Conservation (phyloP, 1,140 invertebrate species). For the Drosophila oshimai region DNA sequence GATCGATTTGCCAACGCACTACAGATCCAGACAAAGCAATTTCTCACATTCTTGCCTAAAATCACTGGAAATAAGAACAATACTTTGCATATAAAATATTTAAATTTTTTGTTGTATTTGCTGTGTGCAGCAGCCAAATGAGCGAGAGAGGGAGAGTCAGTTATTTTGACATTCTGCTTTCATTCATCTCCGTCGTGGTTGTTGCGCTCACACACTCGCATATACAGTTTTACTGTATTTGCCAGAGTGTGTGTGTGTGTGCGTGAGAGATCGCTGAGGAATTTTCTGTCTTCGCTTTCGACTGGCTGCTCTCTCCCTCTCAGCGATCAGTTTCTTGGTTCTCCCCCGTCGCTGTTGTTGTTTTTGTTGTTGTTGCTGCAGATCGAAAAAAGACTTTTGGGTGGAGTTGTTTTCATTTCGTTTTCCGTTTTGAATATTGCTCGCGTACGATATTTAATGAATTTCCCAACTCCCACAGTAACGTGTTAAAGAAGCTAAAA, state of each 20-base stretch:
- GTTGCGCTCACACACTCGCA: slow-evolving; percentile 46
- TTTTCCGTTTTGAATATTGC: slow-evolving; percentile 46
- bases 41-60: slow-evolving; percentile 19
- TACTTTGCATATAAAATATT: slow-evolving; percentile 72
- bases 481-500: slow-evolving; percentile 42
- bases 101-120: slow-evolving; percentile 60
- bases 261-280: slow-evolving; percentile 53
- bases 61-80: slow-evolving; percentile 34
- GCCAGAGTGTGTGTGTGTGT: slow-evolving; percentile 28
- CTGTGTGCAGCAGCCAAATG: slow-evolving; percentile 60
- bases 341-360: slow-evolving; percentile 14
- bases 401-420: slow-evolving; percentile 78
- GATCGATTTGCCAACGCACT: background rate
- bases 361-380: slow-evolving; percentile 41
- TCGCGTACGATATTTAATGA: slow-evolving; percentile 33
- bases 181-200: slow-evolving; percentile 74
- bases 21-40: slow-evolving; percentile 10
- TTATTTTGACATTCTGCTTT: slow-evolving; percentile 78
- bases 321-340: slow-evolving; percentile 8
- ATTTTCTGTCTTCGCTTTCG: slow-evolving; percentile 69
- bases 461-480: slow-evolving; percentile 40
- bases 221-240: slow-evolving; percentile 36
- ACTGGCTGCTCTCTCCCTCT: slow-evolving; percentile 43
- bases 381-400: slow-evolving; percentile 55
- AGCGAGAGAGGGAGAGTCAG: slow-evolving; percentile 30